Evolutionary conservation across 2,797 vertebrate genomes (phyloP).

Genomic region (Pterois miles): DNA sequence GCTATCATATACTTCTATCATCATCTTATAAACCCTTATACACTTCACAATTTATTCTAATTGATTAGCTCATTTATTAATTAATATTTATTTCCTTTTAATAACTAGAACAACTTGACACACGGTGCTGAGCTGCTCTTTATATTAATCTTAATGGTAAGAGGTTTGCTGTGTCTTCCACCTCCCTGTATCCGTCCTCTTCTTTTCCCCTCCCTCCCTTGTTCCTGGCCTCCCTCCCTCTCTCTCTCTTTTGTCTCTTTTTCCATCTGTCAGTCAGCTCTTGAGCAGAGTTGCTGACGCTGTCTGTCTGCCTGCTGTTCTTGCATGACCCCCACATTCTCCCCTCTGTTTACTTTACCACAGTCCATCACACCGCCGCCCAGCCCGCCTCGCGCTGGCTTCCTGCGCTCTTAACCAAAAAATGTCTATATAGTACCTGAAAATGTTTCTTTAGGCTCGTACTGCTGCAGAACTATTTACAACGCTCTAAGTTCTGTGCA

Average conservation of each 20-base stretch:
- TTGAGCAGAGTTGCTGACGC: slow-evolving; percentile 44
- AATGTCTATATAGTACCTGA: not conserved
- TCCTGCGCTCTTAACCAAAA: slow-evolving; percentile 5
- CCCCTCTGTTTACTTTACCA: slow-evolving; percentile 42
- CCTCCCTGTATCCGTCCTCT: not conserved
- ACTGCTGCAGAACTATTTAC: slow-evolving; percentile 20
- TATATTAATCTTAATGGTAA: too few species aligned
- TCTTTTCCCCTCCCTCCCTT: not conserved
- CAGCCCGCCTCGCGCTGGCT: not conserved
- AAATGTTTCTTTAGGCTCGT: slow-evolving; percentile 16
- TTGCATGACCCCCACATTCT: slow-evolving; percentile 28
- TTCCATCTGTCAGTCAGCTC: slow-evolving; percentile 40
- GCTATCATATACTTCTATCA: too few species aligned
- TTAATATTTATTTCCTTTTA: too few species aligned
- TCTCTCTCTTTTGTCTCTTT: slow-evolving; percentile 12
- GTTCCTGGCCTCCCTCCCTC: not conserved
- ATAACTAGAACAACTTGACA: too few species aligned
- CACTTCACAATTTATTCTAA: too few species aligned
- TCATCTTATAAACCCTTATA: too few species aligned
- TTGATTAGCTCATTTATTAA: too few species aligned
- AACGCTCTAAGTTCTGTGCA: not conserved
- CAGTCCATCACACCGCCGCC: slow-evolving; percentile 9
- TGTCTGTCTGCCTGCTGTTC: slow-evolving; percentile 46
- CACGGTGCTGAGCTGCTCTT: too few species aligned
- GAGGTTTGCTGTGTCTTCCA: not conserved